Conservation (phyloP, 2,888 invertebrate species). For the Synanthedon vespiformis region DNA sequence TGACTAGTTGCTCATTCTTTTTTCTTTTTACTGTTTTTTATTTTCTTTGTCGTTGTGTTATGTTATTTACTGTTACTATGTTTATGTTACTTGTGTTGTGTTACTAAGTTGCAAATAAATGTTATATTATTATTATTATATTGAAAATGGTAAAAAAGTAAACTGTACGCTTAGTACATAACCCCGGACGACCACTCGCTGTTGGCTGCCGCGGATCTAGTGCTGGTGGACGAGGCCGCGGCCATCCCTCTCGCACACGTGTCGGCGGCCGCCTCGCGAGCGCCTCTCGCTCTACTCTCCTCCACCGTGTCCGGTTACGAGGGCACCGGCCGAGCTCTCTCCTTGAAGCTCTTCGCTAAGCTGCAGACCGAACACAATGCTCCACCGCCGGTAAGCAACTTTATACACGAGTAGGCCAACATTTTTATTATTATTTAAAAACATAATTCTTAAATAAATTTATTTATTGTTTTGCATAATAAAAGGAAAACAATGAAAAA, state of each 20-base stretch:
- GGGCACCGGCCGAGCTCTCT: conserved; percentile 96
- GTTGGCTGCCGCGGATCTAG: conserved; percentile 91
- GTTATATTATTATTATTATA: no score
- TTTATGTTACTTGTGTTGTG: no score
- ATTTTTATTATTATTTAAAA: no score
- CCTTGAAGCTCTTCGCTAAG: conserved; percentile 93
- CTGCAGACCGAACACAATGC: conserved; percentile 75
- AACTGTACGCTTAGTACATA: conserved; percentile 79
- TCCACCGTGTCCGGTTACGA: conserved; percentile 99
- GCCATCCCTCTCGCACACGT: conserved; percentile 97
- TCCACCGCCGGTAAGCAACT: conserved; percentile 65
- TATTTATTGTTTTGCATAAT: no score
- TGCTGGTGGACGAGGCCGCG: conserved; percentile 98
- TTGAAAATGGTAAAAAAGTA: no score
- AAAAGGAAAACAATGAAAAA: neutral
- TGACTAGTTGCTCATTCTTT: no score
- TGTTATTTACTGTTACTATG: no score
- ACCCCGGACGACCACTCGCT: conserved; percentile 91
- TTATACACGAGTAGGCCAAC: no score
- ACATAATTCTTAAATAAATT: no score
- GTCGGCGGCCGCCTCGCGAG: conserved; percentile 85
- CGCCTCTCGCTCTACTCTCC: conserved; percentile 93
- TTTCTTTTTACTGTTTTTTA: no score
- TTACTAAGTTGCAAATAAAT: no score
- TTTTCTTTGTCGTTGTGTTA: no score